These are phyloP conservation scores for Heliconius sara DNA, from an alignment of 2,888 invertebrate genomes.

Conservation along the genomic window DNA sequence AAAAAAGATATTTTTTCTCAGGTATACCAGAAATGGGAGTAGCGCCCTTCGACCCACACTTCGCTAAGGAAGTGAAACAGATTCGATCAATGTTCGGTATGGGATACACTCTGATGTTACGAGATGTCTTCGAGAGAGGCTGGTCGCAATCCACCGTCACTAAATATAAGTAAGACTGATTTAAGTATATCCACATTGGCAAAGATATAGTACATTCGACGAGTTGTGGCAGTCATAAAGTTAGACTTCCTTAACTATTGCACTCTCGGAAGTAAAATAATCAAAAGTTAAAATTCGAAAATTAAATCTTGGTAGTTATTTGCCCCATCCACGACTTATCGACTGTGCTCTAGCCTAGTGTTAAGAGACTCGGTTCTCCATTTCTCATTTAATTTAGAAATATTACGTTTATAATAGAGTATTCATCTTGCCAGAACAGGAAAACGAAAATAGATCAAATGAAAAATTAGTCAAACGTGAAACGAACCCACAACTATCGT, in stretches of 20 bases:
- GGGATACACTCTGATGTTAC: conserved; percentile 88
- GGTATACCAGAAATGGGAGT: conserved; percentile 89
- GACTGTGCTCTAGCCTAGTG: no score
- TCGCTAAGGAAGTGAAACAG: conserved; percentile 86
- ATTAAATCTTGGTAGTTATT: no score
- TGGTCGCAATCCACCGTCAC: conserved; percentile 91
- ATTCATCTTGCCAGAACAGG: no score
- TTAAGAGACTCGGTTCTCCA: no score
- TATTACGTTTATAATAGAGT: no score
- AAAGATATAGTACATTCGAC: not conserved
- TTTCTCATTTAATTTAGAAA: no score
- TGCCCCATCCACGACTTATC: no score
- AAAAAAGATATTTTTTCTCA: conserved; percentile 53
- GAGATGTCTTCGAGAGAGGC: conserved; percentile 89
- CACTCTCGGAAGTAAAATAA: no score
- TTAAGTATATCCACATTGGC: not conserved
- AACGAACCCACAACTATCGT: not conserved
- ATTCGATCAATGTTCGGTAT: conserved; percentile 85
- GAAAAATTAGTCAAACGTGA: not conserved
- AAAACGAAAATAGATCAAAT: no score
- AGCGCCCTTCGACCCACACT: conserved; percentile 91
- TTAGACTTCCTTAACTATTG: not conserved
- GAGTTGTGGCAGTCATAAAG: not conserved
- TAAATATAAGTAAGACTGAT: conserved; percentile 85
- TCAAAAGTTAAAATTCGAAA: not conserved